Percentiles rank a stretch among this genome's conserved stretches.
Evolutionary conservation across 2,113 vertebrate genomes (phyloP).

Genomic region (Heteronetta atricapilla): DNA sequence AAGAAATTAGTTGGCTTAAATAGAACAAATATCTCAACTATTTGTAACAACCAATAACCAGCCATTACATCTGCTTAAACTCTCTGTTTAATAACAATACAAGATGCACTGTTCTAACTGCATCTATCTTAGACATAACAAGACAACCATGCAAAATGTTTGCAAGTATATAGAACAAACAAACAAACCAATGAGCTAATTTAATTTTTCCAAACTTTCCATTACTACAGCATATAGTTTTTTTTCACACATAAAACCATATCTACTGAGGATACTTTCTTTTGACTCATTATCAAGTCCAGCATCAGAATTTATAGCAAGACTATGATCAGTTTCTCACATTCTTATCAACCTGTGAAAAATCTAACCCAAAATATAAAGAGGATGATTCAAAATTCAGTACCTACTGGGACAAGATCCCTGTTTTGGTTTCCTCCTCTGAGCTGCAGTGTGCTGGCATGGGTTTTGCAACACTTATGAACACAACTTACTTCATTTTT

Average conservation of each 20-base stretch:
- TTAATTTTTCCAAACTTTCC: neutral
- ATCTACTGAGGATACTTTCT: neutral
- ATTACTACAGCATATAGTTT: neutral
- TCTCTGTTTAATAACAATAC: neutral
- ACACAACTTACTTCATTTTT: neutral
- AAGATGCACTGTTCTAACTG: neutral
- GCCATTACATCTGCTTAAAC: neutral
- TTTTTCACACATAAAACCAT: neutral
- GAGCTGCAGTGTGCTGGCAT: neutral
- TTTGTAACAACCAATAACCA: neutral
- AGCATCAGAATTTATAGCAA: neutral
- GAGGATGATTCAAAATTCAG: neutral
- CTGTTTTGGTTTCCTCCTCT: neutral
- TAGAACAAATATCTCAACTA: neutral
- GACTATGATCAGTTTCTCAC: neutral
- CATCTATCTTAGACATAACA: neutral
- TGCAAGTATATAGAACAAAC: neutral
- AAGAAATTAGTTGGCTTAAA: neutral
- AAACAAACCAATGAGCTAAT: neutral
- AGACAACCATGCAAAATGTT: neutral
- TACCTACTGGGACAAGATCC: neutral
- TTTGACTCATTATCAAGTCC: neutral
- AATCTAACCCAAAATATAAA: neutral
- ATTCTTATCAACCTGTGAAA: neutral
- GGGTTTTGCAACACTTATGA: neutral